Percentiles rank a stretch among this genome's conserved stretches.
These are phyloP conservation scores for sheep (Ovis aries) DNA, from an alignment of 2,113 vertebrate genomes.

Conservation along the genomic window DNA sequence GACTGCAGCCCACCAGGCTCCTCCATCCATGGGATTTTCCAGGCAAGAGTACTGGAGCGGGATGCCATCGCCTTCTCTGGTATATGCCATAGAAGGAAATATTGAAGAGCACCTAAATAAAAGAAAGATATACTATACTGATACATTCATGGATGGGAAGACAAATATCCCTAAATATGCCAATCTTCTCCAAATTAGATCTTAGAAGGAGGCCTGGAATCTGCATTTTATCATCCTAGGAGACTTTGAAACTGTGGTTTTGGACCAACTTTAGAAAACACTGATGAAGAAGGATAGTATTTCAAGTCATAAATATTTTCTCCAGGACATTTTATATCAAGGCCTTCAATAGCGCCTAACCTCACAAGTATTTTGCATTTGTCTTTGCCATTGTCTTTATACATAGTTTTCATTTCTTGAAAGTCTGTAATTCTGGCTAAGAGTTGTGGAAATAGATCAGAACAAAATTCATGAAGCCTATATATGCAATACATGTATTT, in stretches of 20 bases:
- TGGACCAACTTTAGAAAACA: not conserved
- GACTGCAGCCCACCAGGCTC: too few relatives aligned
- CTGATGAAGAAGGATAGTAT: not conserved
- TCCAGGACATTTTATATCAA: not conserved
- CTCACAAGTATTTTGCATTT: not conserved
- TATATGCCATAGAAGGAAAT: not conserved
- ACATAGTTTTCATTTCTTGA: not conserved
- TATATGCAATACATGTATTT: not conserved
- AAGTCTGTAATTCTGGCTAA: not conserved
- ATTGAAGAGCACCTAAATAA: not conserved
- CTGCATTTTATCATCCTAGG: not conserved
- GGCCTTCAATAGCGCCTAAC: not conserved
- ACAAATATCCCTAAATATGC: not conserved
- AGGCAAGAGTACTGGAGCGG: too few relatives aligned
- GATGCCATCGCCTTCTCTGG: too few relatives aligned
- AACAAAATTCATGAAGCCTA: not conserved
- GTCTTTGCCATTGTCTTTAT: not conserved
- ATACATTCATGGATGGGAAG: not conserved
- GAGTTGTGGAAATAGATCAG: constrained; percentile 7
- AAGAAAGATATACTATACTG: not conserved
- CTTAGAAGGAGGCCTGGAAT: not conserved
- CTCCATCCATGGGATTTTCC: too few relatives aligned
- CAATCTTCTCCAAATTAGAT: not conserved
- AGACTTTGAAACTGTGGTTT: not conserved
- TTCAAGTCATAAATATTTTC: not conserved